Percentiles rank a stretch among this genome's conserved stretches.
Evolutionary conservation across 2,113 vertebrate species (phyloP).

Genomic region (Blennius ocellaris): DNA sequence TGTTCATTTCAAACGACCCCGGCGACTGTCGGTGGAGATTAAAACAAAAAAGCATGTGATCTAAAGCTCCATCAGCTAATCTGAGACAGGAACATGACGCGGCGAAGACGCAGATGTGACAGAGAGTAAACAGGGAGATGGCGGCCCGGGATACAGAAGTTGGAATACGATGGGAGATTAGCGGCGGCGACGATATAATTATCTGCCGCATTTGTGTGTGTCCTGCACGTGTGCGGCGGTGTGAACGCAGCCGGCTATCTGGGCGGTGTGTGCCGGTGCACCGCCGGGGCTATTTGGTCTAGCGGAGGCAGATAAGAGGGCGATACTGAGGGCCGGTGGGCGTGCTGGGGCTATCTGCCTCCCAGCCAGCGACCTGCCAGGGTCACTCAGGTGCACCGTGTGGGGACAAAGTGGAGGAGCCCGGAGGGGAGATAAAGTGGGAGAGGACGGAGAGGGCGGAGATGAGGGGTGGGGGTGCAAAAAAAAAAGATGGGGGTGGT

Average conservation of each 20-base stretch:
- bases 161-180: conserved; percentile 22
- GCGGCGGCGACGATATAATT: conserved; percentile 38
- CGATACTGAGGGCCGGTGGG: conserved; percentile 41
- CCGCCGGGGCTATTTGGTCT: conserved; percentile 61
- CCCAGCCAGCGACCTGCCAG: conserved; percentile 34
- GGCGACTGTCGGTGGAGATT: background rate
- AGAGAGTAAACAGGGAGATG: conserved; percentile 21
- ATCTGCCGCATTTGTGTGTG: conserved; percentile 16
- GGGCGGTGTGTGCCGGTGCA: conserved; percentile 23
- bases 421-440: conserved; percentile 49
- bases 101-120: conserved; percentile 6
- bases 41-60: conserved; percentile 36
- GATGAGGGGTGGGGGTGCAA: conserved; percentile 49
- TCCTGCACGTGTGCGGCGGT: conserved; percentile 13
- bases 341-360: conserved; percentile 56
- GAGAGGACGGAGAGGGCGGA: conserved; percentile 38
- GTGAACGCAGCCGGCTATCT: conserved; percentile 51
- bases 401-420: conserved; percentile 49
- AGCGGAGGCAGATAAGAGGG: conserved; percentile 60
- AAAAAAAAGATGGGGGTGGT: conserved; percentile 8
- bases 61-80: conserved; percentile 47
- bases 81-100: conserved; percentile 11
- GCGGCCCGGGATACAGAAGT: conserved; percentile 7
- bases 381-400: conserved; percentile 71
- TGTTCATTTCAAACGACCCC: conserved; percentile 21